phyloP scores from a whole-genome alignment of 2,888 invertebrate species.

The Pyrrhia umbra region DNA sequence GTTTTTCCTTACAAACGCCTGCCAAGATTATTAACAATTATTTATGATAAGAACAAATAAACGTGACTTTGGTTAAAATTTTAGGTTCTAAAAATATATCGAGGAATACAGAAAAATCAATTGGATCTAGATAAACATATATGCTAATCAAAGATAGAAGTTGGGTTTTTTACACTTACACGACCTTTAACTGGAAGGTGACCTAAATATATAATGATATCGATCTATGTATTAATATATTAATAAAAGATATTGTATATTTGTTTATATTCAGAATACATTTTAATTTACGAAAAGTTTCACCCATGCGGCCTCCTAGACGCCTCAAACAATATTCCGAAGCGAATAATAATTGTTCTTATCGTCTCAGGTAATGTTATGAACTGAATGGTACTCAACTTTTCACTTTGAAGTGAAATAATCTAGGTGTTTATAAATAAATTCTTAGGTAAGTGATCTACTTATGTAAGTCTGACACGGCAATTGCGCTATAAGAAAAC shows the following conservation, averaged over 20 bases:
- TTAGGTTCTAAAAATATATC: neutral
- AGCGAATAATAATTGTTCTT: slow-evolving; percentile 3
- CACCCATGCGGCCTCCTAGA: neutral
- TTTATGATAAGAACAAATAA: neutral
- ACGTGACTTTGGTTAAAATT: neutral
- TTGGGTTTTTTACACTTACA: slow-evolving; percentile 4
- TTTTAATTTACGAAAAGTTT: neutral
- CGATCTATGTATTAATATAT: slow-evolving; percentile 21
- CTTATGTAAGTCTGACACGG: slow-evolving; percentile 24
- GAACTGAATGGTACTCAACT: slow-evolving; percentile 24
- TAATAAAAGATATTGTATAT: neutral
- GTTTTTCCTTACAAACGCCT: neutral
- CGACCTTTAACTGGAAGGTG: slow-evolving; percentile 27
- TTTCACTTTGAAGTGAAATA: slow-evolving; percentile 7
- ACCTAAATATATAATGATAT: slow-evolving; percentile 31
- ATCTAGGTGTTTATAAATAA: slow-evolving; percentile 23
- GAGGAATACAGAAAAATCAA: neutral
- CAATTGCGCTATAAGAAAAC: slow-evolving; percentile 40
- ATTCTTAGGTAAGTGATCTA: slow-evolving; percentile 14
- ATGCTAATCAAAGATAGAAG: slow-evolving; percentile 2
- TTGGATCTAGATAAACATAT: slow-evolving; percentile 7
- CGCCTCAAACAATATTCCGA: slow-evolving; percentile 12
- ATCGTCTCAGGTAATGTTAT: neutral
- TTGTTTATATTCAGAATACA: neutral
- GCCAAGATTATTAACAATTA: neutral